phyloP scores from a whole-genome alignment of 2,888 invertebrate species.

The Drosophila ustulata region DNA sequence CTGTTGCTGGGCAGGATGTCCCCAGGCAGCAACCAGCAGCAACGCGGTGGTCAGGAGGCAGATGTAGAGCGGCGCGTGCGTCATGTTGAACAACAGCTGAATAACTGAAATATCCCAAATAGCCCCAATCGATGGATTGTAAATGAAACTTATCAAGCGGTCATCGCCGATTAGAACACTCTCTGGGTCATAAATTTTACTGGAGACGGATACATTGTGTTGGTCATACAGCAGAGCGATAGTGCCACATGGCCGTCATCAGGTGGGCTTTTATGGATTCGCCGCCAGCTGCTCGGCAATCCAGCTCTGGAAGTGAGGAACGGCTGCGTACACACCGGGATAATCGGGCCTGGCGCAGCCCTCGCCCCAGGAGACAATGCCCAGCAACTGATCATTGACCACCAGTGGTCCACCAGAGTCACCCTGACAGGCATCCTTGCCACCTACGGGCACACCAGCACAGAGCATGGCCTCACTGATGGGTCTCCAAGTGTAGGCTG shows the following conservation, averaged over 20 bases:
- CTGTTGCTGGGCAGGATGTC: constrained; percentile 47
- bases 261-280: background rate
- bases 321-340: constrained; percentile 74
- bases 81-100: constrained; percentile 46
- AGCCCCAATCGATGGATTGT: constrained; percentile 14
- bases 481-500: constrained; percentile 62
- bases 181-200: constrained; percentile 36
- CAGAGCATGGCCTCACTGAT: constrained; percentile 73
- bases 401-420: constrained; percentile 74
- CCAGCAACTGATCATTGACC: constrained; percentile 46
- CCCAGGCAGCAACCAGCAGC: background rate
- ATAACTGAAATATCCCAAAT: constrained; percentile 36
- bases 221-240: constrained; percentile 29
- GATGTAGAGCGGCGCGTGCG: constrained; percentile 27
- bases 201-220: constrained; percentile 41
- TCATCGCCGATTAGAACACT: constrained; percentile 40
- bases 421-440: constrained; percentile 76
- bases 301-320: constrained; percentile 59
- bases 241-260: constrained; percentile 23
- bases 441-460: constrained; percentile 63
- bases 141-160: constrained; percentile 43
- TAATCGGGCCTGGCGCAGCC: constrained; percentile 69
- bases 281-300: constrained; percentile 44
- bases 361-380: constrained; percentile 77
- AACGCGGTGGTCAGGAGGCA: constrained; percentile 35